phyloP scores from a whole-genome alignment of 2,113 vertebrate genomes.

The cat (Felis catus) region DNA sequence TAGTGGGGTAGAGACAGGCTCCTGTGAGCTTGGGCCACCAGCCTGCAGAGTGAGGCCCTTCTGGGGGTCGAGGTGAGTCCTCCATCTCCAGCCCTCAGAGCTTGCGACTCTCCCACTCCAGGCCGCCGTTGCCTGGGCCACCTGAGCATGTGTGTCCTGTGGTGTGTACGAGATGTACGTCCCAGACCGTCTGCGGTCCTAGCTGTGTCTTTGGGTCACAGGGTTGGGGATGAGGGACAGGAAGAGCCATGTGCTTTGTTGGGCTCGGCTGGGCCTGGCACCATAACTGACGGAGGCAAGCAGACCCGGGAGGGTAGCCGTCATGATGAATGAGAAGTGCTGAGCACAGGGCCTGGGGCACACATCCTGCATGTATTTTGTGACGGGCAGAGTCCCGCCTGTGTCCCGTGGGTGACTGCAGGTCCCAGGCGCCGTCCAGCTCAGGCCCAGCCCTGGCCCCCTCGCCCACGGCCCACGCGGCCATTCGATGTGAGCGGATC shows the following conservation, averaged over 20 bases:
- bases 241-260: background rate
- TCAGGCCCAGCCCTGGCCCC: background rate
- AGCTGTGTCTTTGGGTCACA: background rate
- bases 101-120: background rate
- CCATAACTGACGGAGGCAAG: background rate
- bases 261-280: background rate
- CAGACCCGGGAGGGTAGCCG: background rate
- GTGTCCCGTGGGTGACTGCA: background rate
- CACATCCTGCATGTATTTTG: fast-evolving
- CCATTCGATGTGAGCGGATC: background rate
- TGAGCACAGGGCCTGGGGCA: background rate
- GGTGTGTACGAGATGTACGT: background rate
- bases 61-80: background rate
- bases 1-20: background rate
- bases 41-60: background rate
- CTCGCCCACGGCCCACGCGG: background rate
- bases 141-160: background rate
- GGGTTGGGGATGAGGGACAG: background rate
- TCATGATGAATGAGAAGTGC: fast-evolving
- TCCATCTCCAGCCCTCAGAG: too few species aligned
- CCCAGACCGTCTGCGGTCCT: background rate
- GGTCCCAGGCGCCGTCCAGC: background rate
- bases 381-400: background rate
- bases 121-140: background rate
- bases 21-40: background rate